A percentile compares a stretch with the other conserved stretches of the same genome.
phyloP scores from a whole-genome alignment of 2,797 vertebrate species.

The Spea hammondii region DNA sequence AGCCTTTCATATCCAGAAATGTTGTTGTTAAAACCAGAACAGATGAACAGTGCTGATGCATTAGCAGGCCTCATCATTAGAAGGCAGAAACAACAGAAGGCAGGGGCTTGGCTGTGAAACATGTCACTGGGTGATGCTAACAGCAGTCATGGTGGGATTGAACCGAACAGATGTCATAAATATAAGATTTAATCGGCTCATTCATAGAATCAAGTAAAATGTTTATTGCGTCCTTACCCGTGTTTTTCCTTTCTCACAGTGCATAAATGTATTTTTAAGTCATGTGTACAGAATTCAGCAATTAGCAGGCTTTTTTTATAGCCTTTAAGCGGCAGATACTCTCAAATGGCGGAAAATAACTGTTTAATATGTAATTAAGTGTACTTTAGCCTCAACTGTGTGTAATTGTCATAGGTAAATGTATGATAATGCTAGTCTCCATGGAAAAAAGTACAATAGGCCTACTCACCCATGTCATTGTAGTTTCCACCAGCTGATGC shows the following conservation, averaged over 20 bases:
- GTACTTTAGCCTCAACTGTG: too few species aligned
- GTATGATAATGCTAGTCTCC: too few species aligned
- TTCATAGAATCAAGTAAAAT: constrained; percentile 1
- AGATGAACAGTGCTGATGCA: constrained; percentile 24
- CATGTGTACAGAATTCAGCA: too few species aligned
- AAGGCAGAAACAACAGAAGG: constrained; percentile 34
- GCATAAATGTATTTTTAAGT: too few species aligned
- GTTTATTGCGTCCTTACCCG: background rate
- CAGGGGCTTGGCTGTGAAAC: constrained; percentile 31
- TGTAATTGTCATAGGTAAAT: too few species aligned
- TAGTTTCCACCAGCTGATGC: background rate
- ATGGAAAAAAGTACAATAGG: background rate
- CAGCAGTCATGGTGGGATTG: constrained; percentile 19
- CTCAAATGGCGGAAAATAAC: too few species aligned
- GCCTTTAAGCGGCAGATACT: too few species aligned
- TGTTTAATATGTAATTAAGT: too few species aligned
- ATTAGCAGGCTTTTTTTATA: too few species aligned
- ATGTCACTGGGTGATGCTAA: constrained; percentile 30
- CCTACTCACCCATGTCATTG: background rate
- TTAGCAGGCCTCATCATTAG: constrained; percentile 28
- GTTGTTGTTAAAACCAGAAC: background rate
- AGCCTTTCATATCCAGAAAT: constrained; percentile 8
- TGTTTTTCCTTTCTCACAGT: background rate
- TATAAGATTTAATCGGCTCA: background rate
- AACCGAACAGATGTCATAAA: constrained; percentile 32